These are phyloP conservation scores for Alces alces DNA, from an alignment of 2,113 vertebrate species.

Conservation along the genomic window DNA sequence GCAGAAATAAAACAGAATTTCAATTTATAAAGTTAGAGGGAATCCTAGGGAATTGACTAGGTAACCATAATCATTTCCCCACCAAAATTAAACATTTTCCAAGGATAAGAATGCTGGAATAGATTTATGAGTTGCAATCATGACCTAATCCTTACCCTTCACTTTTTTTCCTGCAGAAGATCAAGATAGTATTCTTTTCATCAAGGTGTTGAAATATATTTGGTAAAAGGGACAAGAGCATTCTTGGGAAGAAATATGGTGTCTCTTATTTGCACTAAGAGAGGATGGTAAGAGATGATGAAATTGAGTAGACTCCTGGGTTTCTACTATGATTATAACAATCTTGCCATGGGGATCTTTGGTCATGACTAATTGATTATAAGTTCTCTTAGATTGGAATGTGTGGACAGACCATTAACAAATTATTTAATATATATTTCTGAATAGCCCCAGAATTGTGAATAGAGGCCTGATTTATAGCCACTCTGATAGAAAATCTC, in stretches of 20 bases:
- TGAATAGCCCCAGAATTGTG: not conserved
- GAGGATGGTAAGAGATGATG: not conserved
- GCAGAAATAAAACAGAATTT: slow-evolving; percentile 6
- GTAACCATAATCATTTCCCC: not conserved
- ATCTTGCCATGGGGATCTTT: not conserved
- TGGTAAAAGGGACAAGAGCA: not conserved
- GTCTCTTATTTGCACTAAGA: not conserved
- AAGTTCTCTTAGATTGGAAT: not conserved
- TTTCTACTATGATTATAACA: not conserved
- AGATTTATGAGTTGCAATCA: not conserved
- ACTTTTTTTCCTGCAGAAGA: not conserved
- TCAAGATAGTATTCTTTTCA: not conserved
- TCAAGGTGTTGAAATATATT: not conserved
- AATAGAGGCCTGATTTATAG: not conserved
- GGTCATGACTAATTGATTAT: not conserved
- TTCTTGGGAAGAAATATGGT: not conserved
- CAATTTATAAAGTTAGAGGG: not conserved
- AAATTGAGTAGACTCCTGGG: not conserved
- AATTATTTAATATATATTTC: not conserved
- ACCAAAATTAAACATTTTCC: not conserved
- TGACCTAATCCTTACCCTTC: not conserved
- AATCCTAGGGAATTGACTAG: not conserved
- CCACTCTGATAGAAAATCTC: not conserved
- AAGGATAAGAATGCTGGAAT: not conserved
- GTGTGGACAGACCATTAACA: not conserved